Percentiles rank a stretch among this genome's conserved stretches.
These are phyloP conservation scores for Ennomos quercinarius DNA, from an alignment of 2,888 invertebrate genomes.

Conservation along the genomic window DNA sequence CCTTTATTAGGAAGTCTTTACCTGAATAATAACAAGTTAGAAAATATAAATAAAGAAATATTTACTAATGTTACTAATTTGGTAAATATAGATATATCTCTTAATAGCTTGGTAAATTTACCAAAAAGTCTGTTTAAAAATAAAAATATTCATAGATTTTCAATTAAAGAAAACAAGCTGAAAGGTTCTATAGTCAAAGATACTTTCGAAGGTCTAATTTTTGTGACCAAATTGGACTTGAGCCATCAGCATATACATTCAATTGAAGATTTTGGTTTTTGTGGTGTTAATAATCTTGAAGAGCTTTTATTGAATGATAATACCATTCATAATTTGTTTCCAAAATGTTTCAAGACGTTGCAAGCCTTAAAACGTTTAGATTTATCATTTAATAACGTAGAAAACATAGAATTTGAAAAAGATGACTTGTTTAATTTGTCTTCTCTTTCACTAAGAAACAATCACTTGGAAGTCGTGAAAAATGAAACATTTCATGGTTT, in stretches of 20 bases:
- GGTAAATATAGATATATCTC: slow-evolving; percentile 52
- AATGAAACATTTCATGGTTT: slow-evolving; percentile 53
- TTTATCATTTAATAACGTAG: slow-evolving; percentile 63
- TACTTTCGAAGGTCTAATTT: slow-evolving; percentile 60
- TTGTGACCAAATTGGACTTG: slow-evolving; percentile 53
- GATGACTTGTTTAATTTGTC: slow-evolving; percentile 54
- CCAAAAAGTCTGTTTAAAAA: slow-evolving; percentile 58
- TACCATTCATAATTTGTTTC: slow-evolving; percentile 49
- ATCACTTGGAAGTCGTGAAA: slow-evolving; percentile 54
- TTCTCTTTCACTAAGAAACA: slow-evolving; percentile 54
- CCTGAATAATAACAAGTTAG: slow-evolving; percentile 55
- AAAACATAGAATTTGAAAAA: slow-evolving; percentile 57
- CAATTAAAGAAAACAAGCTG: slow-evolving; percentile 54
- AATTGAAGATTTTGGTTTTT: slow-evolving; percentile 63
- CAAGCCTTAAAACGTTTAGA: slow-evolving; percentile 52
- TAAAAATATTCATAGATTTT: slow-evolving; percentile 54
- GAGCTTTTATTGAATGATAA: slow-evolving; percentile 61
- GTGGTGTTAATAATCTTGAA: slow-evolving; percentile 50
- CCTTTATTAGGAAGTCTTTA: slow-evolving; percentile 46
- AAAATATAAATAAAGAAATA: slow-evolving; percentile 44
- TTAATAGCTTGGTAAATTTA: slow-evolving; percentile 58
- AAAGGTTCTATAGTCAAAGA: slow-evolving; percentile 58
- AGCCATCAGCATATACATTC: slow-evolving; percentile 56
- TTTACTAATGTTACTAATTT: slow-evolving; percentile 48
- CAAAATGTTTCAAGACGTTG: slow-evolving; percentile 55